Evolutionary conservation across 2,797 vertebrate species (phyloP).

Genomic region (Helarctos malayanus): DNA sequence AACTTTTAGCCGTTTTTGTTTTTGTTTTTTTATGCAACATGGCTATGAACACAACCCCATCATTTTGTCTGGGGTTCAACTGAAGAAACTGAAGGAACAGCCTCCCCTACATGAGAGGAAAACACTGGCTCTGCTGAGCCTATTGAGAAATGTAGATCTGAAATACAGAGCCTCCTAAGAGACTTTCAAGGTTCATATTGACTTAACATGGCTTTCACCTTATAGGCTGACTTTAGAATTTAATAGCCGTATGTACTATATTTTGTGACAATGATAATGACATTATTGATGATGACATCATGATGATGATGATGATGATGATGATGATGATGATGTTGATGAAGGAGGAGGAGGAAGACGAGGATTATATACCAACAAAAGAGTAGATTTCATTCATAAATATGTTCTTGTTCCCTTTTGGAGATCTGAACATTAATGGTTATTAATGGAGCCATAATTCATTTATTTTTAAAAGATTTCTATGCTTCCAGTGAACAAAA

Average conservation of each 20-base stretch:
- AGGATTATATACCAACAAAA: not conserved
- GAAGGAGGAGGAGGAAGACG: not conserved
- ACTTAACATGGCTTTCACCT: not conserved
- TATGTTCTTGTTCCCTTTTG: not conserved
- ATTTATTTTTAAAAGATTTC: conserved; percentile 84
- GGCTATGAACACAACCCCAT: not conserved
- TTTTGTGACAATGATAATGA: not conserved
- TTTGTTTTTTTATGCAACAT: not conserved
- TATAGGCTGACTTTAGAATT: conserved; percentile 37
- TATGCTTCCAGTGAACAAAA: conserved; percentile 80
- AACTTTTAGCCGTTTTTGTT: not conserved
- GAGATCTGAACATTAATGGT: not conserved
- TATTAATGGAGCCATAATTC: conserved; percentile 79
- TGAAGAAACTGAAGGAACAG: not conserved
- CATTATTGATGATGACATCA: not conserved
- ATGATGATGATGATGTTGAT: not conserved
- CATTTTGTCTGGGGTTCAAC: not conserved
- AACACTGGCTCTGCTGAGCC: not conserved
- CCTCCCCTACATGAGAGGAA: not conserved
- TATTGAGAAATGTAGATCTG: not conserved
- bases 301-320: not conserved
- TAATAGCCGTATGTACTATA: not conserved
- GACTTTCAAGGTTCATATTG: not conserved
- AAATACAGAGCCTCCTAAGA: not conserved
- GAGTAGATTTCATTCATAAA: conserved; percentile 27